phyloP scores from a whole-genome alignment of 2,113 vertebrate species.

The Monarcha castaneiventris region DNA sequence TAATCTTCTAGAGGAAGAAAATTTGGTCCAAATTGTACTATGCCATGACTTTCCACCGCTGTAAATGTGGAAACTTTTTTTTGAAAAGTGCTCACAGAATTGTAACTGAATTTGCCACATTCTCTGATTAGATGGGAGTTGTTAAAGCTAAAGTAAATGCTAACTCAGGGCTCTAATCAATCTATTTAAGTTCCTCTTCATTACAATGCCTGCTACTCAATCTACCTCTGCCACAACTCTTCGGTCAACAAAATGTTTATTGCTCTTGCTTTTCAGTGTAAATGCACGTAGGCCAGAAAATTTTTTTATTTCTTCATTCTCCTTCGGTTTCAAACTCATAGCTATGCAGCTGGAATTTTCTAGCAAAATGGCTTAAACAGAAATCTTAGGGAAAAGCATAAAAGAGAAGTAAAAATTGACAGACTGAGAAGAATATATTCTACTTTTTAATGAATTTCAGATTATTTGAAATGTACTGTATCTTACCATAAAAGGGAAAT shows the following conservation, averaged over 20 bases:
- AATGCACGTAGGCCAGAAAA: background rate
- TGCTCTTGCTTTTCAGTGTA: background rate
- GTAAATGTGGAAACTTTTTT: background rate
- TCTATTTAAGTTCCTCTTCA: background rate
- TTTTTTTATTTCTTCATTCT: background rate
- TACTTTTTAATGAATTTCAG: background rate
- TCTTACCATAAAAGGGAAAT: background rate
- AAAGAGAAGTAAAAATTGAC: background rate
- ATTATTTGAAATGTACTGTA: background rate
- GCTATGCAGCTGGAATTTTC: background rate
- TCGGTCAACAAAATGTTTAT: background rate
- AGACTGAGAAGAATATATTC: background rate
- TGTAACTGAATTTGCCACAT: background rate
- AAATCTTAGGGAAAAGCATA: background rate
- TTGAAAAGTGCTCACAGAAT: background rate
- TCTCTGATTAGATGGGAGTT: background rate
- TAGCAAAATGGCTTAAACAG: background rate
- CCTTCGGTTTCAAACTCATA: background rate
- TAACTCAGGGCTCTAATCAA: background rate
- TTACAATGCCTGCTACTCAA: background rate
- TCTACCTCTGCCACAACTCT: background rate
- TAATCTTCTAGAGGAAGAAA: background rate
- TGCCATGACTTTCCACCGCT: background rate
- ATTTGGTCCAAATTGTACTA: background rate
- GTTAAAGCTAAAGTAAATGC: background rate